Conservation (phyloP, 1,140 invertebrate species). For the Sipha flava region DNA sequence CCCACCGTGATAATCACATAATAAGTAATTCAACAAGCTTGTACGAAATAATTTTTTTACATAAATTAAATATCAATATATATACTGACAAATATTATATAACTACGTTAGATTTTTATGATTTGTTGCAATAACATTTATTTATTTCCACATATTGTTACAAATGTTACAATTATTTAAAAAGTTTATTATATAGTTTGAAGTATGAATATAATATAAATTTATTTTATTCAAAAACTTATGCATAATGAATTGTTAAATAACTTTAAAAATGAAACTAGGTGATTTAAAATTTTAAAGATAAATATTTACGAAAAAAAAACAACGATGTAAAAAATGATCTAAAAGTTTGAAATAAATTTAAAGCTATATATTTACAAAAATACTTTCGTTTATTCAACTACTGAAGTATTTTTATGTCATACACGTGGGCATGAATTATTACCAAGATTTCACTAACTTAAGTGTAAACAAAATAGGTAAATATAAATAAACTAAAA, state of each 20-base stretch:
- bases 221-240: background rate
- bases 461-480: background rate
- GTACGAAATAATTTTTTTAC: too few species aligned
- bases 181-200: too few species aligned
- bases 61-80: too few species aligned
- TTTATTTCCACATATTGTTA: too few species aligned
- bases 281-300: background rate
- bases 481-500: background rate
- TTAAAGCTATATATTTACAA: background rate
- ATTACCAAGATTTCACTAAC: background rate
- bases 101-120: too few species aligned
- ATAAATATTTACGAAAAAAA: background rate
- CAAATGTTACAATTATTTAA: too few species aligned
- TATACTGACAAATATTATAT: too few species aligned
- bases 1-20: too few species aligned
- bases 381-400: background rate
- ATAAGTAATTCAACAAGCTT: too few species aligned
- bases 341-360: background rate
- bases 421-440: background rate
- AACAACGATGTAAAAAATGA: background rate
- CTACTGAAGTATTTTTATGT: background rate
- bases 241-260: background rate
- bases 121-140: too few species aligned
- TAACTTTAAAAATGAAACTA: background rate
- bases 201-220: too few species aligned